Base-by-base conservation (phyloP, 2,888 invertebrate species). In the Amblyjoppa proteus region DNA sequence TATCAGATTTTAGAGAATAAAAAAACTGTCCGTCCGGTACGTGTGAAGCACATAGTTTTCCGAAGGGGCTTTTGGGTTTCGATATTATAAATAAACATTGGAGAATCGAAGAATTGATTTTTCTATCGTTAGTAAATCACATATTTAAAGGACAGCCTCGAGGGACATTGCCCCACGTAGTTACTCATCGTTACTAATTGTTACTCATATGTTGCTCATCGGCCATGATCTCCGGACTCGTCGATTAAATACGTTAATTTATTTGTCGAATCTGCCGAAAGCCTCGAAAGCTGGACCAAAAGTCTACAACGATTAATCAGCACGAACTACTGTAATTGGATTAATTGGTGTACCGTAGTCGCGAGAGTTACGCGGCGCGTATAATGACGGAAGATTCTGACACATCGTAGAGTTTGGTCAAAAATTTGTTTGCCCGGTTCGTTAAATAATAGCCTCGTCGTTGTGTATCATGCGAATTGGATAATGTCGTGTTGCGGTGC, bases 401-500 rank as follows among this genome's bases (percentile, higher is more conserved):
- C 20, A 6, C 1, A 28, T 34, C 61, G 16, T 5, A 16, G 13
- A 34, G 16, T 34, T 61, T n/a, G 34, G 7, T 34, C 6, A 31
- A 34, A 61, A 34, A 61, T 28, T 58, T 34, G 61, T 61, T 61
- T 34, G 16, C 61, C 4, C 31, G 13, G 34, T 61, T 31, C 16
- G 61, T 31, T 61, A 13, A 28, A 28, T 16, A 34, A 61, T 61
- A 16, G 6, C 28, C 61, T 28, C 16, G 61, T 11, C 34, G 28
- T 61, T 61, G 61, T 31, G 31, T 61, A 28, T 61, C 11, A 28
- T 31, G 16, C 28, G 28, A n/a, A 31, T 53, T 13, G 31, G 16
- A 61, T 61, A 61, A 34, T 74, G 56, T 68, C 31, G 25, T 53
- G 38, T 68, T 56, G 16, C 41, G 56, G 16, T 74, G 45, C 34